Percentiles rank a stretch among this genome's conserved stretches.
Evolutionary conservation across 1,140 invertebrate species (phyloP).

Genomic region (Batillaria attramentaria): DNA sequence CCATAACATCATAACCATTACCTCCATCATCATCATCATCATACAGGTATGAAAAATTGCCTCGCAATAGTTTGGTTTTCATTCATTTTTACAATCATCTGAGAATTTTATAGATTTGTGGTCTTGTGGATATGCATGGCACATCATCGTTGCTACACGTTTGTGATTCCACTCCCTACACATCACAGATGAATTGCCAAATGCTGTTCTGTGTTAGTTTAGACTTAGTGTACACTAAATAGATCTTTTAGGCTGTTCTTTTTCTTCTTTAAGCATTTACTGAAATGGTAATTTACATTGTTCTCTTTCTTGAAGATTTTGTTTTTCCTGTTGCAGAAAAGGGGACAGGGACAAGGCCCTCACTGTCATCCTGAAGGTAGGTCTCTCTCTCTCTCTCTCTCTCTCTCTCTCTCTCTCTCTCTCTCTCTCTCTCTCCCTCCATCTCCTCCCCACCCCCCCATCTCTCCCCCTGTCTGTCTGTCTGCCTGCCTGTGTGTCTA

Average conservation of each 20-base stretch:
- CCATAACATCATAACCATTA: too few species aligned
- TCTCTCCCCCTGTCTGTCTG: background rate
- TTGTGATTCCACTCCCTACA: too few species aligned
- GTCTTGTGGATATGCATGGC: too few species aligned
- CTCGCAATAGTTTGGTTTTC: too few species aligned
- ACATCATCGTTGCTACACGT: too few species aligned
- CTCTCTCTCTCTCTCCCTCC: background rate
- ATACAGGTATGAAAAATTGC: too few species aligned
- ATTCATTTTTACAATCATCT: too few species aligned
- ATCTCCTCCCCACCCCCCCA: background rate
- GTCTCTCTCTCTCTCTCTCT: background rate
- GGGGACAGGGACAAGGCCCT: conserved; percentile 96
- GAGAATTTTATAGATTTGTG: too few species aligned
- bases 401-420: background rate
- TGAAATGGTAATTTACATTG: background rate
- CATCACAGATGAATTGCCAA: too few species aligned
- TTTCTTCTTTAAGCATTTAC: background rate
- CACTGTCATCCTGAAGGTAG: conserved; percentile 88
- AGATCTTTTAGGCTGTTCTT: background rate
- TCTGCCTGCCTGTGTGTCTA: background rate
- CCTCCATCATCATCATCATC: too few species aligned
- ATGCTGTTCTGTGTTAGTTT: too few species aligned
- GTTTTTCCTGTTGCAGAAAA: conserved; percentile 77
- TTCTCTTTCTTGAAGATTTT: background rate
- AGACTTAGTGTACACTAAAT: too few species aligned